Percentiles rank a stretch among this genome's conserved stretches.
phyloP scores from a whole-genome alignment of 2,888 invertebrate species.

The Apocheima hispidaria region DNA sequence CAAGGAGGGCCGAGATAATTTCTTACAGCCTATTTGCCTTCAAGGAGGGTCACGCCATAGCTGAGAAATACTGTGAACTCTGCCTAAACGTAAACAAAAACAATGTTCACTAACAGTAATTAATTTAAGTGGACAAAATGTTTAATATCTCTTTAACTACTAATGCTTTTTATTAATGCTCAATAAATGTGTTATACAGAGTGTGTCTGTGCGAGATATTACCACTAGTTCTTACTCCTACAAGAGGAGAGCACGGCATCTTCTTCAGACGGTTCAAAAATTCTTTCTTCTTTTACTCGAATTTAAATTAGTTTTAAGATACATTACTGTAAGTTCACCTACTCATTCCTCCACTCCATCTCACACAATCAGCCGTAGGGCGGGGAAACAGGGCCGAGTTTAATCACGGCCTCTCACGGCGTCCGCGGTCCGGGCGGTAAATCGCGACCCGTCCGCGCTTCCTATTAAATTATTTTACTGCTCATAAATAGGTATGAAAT shows the following conservation, averaged over 20 bases:
- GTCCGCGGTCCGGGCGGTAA: slow-evolving; percentile 59
- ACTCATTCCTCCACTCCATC: neutral
- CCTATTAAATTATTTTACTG: slow-evolving; percentile 67
- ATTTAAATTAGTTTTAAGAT: neutral
- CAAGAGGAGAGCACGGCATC: no score
- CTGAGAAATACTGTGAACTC: slow-evolving; percentile 28
- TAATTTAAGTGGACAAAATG: no score
- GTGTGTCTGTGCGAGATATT: no score
- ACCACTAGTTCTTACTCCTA: no score
- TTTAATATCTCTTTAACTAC: no score
- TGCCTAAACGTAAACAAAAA: neutral
- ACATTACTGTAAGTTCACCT: neutral
- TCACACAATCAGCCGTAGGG: slow-evolving; percentile 5
- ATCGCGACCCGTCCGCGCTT: slow-evolving; percentile 49
- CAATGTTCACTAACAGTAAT: neutral
- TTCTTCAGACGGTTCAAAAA: neutral
- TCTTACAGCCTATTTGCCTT: slow-evolving; percentile 74
- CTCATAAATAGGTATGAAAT: slow-evolving; percentile 46
- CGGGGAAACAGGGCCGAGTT: slow-evolving; percentile 46
- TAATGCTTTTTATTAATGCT: no score
- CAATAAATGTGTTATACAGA: no score
- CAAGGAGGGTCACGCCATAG: slow-evolving; percentile 52
- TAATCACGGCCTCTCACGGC: slow-evolving; percentile 71
- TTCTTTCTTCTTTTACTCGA: neutral
- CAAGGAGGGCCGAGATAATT: slow-evolving; percentile 70